Conservation (phyloP, 2,113 vertebrate genomes). For the Gadus chalcogrammus region DNA sequence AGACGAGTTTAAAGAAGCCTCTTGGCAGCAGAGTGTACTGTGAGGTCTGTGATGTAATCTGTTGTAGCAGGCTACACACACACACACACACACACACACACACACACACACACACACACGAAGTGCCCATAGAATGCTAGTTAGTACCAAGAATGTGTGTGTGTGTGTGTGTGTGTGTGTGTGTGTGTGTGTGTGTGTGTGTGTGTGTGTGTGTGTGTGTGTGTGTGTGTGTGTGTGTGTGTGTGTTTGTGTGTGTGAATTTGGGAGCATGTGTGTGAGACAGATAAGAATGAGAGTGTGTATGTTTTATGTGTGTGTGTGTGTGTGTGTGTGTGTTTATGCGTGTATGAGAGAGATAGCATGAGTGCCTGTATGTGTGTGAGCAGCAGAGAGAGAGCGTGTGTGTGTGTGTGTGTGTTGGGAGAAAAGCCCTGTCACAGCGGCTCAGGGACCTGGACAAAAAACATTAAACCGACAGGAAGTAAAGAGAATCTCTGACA, state of each 20-base stretch:
- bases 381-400: not conserved
- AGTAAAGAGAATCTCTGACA: no score
- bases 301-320: no score
- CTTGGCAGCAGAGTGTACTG: conserved; percentile 21
- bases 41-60: conserved; percentile 23
- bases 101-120: not conserved
- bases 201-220: conserved; percentile 2
- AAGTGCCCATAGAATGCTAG: no score
- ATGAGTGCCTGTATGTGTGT: no score
- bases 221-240: conserved; percentile 5
- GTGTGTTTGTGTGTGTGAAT: conserved; percentile 2
- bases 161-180: conserved; percentile 1
- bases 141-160: not conserved
- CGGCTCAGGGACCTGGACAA: no score
- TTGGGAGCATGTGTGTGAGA: no score
- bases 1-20: not conserved
- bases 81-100: conserved; percentile 8
- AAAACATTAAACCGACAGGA: no score
- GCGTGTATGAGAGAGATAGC: no score
- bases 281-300: no score
- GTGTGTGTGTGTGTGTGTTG: no score
- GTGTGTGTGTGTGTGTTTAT: no score
- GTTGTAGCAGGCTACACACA: conserved; percentile 19
- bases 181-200: conserved; percentile 2
- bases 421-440: no score